Evolutionary conservation across 2,113 vertebrate genomes (phyloP).

Genomic region (Salvelinus sp.): DNA sequence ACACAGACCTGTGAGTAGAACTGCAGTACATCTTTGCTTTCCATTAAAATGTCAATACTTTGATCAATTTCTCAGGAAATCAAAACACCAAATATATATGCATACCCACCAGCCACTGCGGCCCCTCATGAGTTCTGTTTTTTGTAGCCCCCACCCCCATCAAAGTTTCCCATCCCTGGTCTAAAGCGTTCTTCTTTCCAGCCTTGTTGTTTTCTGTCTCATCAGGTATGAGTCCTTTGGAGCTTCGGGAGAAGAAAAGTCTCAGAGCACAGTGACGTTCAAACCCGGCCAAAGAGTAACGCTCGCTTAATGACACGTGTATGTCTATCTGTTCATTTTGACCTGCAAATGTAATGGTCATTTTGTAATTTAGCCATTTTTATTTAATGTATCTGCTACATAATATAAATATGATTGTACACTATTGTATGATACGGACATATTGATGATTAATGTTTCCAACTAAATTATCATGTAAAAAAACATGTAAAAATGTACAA

Average conservation of each 20-base stretch:
- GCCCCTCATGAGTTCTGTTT: too few species aligned
- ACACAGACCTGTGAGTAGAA: conserved; percentile 85
- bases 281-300: conserved; percentile 89
- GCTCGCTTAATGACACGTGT: conserved; percentile 78
- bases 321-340: background rate
- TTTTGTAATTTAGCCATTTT: background rate
- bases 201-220: conserved; percentile 15
- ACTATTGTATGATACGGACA: background rate
- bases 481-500: background rate
- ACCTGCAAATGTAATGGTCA: background rate
- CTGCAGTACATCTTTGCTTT: background rate
- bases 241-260: conserved; percentile 75
- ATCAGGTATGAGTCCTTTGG: conserved; percentile 86
- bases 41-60: background rate
- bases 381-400: background rate
- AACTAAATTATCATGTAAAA: background rate
- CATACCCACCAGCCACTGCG: too few species aligned
- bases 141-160: too few species aligned
- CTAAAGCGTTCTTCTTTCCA: background rate
- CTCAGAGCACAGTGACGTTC: conserved; percentile 64
- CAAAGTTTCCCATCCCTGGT: background rate
- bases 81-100: background rate
- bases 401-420: background rate
- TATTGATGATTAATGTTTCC: background rate
- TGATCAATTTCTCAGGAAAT: background rate